Evolutionary conservation across 2,888 invertebrate species (phyloP), one percentile per base, ranked within the genome.

Genomic region (Oconnorella tubifera): DNA sequence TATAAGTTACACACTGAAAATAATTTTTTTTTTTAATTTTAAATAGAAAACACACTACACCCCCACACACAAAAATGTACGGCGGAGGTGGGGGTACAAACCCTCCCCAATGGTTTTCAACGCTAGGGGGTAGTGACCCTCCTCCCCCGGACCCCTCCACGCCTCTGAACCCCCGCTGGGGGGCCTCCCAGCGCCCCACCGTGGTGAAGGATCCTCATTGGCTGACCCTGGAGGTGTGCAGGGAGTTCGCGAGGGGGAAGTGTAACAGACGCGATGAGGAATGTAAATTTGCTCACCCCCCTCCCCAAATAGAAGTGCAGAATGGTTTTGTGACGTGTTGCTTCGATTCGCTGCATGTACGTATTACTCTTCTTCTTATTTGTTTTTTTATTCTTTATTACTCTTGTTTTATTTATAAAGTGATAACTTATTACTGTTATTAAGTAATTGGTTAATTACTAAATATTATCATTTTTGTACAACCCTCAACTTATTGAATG

Each of bases 311-410:
- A 80, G 99, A 99, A 86, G 96, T 99, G 82, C 98, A 98, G 87
- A 99, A 98, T 86, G 99, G 99, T 83, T 89, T 97, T 82, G 99
- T 99, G 82, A 98, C 97, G 80, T 99, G 99, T 80, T 99, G 99
- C 88, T 99, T 98, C 89, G 99, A 99, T 87, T 97, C 96, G 86
- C 98, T 99, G 86, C 99, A 99, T 96, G 99, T 99, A 86, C 10
- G 40, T 40, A 19, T 40, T 10, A 14, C 10, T 19, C 10, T 10
- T 19, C 19, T 40, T 40, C 10, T 40, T 19, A 40, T 40, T 19
- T 10, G 40, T 40, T 19, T 40, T 14, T 40, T n/a, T n/a, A n/a
- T n/a, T n/a, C n/a, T n/a, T n/a, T n/a, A n/a, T n/a, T n/a, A n/a
- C n/a, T n/a, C n/a, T n/a, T n/a, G n/a, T n/a, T n/a, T n/a, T n/a